phyloP scores from a whole-genome alignment of 2,888 invertebrate genomes.

The Amphimallon solstitiale region DNA sequence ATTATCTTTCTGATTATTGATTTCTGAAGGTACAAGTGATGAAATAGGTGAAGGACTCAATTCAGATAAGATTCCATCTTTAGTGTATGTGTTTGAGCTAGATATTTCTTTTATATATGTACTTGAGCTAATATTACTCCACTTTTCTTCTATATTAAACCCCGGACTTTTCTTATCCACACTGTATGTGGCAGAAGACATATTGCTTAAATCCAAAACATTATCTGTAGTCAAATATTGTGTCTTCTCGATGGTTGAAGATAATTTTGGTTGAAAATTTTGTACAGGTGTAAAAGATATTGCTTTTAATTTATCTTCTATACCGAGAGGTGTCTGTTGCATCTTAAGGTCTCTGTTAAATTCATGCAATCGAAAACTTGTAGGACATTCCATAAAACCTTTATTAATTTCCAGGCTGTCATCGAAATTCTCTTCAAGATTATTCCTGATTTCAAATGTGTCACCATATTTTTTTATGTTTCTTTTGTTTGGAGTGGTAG shows the following conservation, averaged over 20 bases:
- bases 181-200: slow-evolving; percentile 4
- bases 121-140: slow-evolving; percentile 51
- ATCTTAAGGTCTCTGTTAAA: not conserved
- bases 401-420: slow-evolving; percentile 20
- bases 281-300: slow-evolving; percentile 18
- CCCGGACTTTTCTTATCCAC: not conserved
- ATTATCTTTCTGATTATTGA: not conserved
- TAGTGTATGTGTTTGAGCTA: slow-evolving; percentile 53
- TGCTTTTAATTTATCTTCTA: slow-evolving; percentile 34
- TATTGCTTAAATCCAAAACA: not conserved
- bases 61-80: slow-evolving; percentile 40
- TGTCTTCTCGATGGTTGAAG: slow-evolving; percentile 46
- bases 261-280: slow-evolving; percentile 37
- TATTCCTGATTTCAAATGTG: not conserved
- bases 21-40: not conserved
- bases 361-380: not conserved
- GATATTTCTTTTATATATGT: slow-evolving; percentile 65
- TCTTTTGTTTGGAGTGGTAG: not conserved
- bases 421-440: slow-evolving; percentile 3
- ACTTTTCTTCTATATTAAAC: not conserved
- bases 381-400: not conserved
- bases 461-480: not conserved
- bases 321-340: not conserved
- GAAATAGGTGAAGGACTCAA: not conserved
- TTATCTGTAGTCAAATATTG: slow-evolving; percentile 16